Evolutionary conservation across 2,113 vertebrate genomes (phyloP).

Genomic region (Poecile atricapillus): DNA sequence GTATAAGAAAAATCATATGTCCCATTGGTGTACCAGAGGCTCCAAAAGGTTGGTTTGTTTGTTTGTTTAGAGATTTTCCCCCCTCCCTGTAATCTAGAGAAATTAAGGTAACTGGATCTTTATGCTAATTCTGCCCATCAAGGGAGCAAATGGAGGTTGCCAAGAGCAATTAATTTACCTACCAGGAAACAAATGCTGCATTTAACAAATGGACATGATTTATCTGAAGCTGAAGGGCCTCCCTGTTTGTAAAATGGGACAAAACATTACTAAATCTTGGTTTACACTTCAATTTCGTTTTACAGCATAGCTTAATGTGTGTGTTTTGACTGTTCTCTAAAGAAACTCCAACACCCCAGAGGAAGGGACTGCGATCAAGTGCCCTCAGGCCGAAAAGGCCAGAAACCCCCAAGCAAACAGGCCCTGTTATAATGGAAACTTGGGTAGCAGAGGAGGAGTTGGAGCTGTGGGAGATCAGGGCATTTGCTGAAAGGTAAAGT

Average conservation of each 20-base stretch:
- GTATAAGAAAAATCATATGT: conserved; percentile 97
- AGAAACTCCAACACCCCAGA: conserved; percentile 96
- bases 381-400: conserved; percentile 95
- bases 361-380: conserved; percentile 91
- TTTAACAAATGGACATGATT: not conserved
- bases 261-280: not conserved
- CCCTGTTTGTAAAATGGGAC: not conserved
- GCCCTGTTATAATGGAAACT: conserved; percentile 96
- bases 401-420: conserved; percentile 94
- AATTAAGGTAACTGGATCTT: not conserved
- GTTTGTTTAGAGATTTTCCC: not conserved
- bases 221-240: not conserved
- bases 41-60: conserved; percentile 80
- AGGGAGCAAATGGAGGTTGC: not conserved
- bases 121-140: not conserved
- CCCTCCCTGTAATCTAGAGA: not conserved
- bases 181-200: not conserved
- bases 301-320: conserved; percentile 1
- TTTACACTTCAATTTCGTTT: not conserved
- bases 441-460: conserved; percentile 98
- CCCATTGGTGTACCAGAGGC: conserved; percentile 96
- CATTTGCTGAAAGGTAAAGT: conserved; percentile 95
- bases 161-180: not conserved
- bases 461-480: conserved; percentile 98
- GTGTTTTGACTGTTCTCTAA: conserved; percentile 44